phyloP scores from a whole-genome alignment of 2,797 vertebrate genomes.

The Simalia tracyae region DNA sequence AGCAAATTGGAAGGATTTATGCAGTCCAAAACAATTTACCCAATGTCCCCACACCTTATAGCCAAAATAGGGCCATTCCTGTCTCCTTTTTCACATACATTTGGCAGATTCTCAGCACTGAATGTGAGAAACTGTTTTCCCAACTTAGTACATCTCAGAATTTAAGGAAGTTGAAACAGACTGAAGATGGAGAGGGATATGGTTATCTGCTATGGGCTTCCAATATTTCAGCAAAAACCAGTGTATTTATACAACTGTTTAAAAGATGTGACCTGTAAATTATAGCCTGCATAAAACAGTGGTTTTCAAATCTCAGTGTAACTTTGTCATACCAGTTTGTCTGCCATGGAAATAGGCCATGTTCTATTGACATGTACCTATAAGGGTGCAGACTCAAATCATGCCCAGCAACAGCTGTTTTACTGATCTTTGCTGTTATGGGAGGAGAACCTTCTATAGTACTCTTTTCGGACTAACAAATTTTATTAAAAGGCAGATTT shows the following conservation, averaged over 20 bases:
- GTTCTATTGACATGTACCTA: neutral
- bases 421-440: neutral
- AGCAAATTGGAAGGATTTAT: constrained; percentile 68
- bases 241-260: too few relatives aligned
- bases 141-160: constrained; percentile 70
- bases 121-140: constrained; percentile 70
- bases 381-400: neutral
- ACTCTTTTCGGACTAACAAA: neutral
- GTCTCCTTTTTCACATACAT: constrained; percentile 46
- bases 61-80: constrained; percentile 60
- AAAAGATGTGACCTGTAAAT: too few relatives aligned
- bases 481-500: neutral
- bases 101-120: constrained; percentile 71
- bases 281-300: neutral
- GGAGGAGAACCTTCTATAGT: neutral
- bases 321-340: neutral
- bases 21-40: constrained; percentile 66
- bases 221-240: too few relatives aligned
- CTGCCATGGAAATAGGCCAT: too few relatives aligned
- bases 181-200: constrained; percentile 8
- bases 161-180: constrained; percentile 60
- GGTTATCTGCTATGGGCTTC: neutral
- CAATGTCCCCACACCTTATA: constrained; percentile 56
- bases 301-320: neutral
- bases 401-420: neutral